Conservation (phyloP, 2,113 vertebrate genomes). For the Percopsis transmontana region DNA sequence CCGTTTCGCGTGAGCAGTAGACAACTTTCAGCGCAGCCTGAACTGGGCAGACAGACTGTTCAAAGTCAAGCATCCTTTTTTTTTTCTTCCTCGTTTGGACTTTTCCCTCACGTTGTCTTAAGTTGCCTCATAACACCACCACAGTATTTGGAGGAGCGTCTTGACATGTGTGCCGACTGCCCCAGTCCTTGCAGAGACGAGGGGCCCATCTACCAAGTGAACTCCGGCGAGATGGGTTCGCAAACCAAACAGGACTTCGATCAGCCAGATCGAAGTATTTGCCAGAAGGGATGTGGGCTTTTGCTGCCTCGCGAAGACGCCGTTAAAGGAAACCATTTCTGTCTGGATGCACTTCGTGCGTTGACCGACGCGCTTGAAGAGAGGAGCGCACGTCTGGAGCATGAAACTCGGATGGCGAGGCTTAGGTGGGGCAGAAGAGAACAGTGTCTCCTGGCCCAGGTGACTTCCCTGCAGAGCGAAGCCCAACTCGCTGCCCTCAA, state of each 20-base stretch:
- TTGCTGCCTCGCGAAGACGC: conserved; percentile 21
- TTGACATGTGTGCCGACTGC: conserved; percentile 53
- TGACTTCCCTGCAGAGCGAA: conserved; percentile 76
- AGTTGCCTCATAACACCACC: neutral
- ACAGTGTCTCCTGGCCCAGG: conserved; percentile 73
- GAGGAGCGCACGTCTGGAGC: conserved; percentile 52
- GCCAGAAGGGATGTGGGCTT: conserved; percentile 60
- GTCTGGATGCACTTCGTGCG: conserved; percentile 59
- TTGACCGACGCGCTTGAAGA: conserved; percentile 49
- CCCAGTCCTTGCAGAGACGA: conserved; percentile 14
- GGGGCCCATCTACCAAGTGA: neutral
- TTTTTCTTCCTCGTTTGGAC: conserved; percentile 25
- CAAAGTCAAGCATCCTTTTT: neutral
- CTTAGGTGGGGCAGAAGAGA: conserved; percentile 74
- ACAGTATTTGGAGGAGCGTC: conserved; percentile 4
- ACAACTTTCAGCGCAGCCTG: conserved; percentile 23
- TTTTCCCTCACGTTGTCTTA: conserved; percentile 16
- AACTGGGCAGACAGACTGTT: conserved; percentile 1
- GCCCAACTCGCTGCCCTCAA: conserved; percentile 77
- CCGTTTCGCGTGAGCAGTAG: conserved; percentile 17
- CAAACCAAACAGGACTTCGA: conserved; percentile 22
- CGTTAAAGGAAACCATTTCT: conserved; percentile 45
- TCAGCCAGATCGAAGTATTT: conserved; percentile 24
- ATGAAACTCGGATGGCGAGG: conserved; percentile 58
- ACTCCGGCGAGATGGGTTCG: conserved; percentile 39